Base-by-base conservation (phyloP, 2,113 vertebrate species). In the Macroglossus sobrinus region DNA sequence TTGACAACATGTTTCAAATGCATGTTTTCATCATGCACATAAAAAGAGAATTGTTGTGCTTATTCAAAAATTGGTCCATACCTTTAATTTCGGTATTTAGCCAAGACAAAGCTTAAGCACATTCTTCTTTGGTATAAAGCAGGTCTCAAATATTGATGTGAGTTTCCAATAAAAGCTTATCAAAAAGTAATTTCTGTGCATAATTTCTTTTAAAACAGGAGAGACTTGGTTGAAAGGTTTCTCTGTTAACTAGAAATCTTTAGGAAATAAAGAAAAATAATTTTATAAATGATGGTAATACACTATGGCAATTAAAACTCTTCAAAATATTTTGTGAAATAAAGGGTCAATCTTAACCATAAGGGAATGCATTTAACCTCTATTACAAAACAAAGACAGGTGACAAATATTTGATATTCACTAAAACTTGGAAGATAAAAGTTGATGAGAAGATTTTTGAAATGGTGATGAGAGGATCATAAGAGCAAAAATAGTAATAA, bases 1-100 rank as follows among this genome's bases (percentile, higher is more conserved):
- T 98, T 99, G 99, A 99, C 99, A 97, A 99, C 98, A 99, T 98
- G 98, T 99, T 99, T 98, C 96, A 97, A 98, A 98, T 94, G 81
- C 95, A 97, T 95, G 38, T 97, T 97, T 97, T 98, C 97, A 94
- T 97, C 97, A 97, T 93, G 89, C 92, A 98, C 96, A 98, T 97
- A 97, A 98, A 92, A 95, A 98, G 98, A 94, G 89, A 96, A 96
- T 98, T 97, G 98, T 98, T 96, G 98, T 97, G 97, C 97, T 98
- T 98, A 98, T 98, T 98, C 96, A 98, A 88, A 98, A 98, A 98
- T 98, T 98, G 97, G 97, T 97, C 92, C 80, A 92, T 92, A 98
- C 93, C 92, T 98, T 97, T 98, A 97, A 98, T 98, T 98, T 98
- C 93, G 98, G 96, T 97, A 95, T 98, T 84, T 96, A 97, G 78